These are phyloP conservation scores for Habrosyne pyritoides DNA, from an alignment of 2,888 invertebrate species.

Conservation along the genomic window DNA sequence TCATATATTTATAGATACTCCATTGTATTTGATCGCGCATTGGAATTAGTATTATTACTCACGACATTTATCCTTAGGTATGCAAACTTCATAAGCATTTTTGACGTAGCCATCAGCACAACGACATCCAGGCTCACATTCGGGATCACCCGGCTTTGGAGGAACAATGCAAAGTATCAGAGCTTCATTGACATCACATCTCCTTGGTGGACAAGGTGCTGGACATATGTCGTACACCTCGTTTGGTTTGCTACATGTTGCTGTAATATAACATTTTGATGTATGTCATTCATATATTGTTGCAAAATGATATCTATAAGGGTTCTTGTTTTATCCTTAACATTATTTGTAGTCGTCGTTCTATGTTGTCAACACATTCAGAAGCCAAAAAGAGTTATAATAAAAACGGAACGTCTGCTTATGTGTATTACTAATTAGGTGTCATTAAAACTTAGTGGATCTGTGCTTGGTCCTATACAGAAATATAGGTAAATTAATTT, in stretches of 20 bases:
- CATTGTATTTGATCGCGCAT: no score
- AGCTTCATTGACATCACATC: constrained; percentile 36
- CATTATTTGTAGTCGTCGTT: no score
- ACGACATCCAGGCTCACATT: constrained; percentile 32
- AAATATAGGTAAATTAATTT: no score
- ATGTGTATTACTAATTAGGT: not conserved
- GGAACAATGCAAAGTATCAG: constrained; percentile 30
- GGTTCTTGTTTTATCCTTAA: no score
- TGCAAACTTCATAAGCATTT: constrained; percentile 30
- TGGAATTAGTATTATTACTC: constrained; percentile 19
- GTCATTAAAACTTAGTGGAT: no score
- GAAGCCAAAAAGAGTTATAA: no score
- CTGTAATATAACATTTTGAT: constrained; percentile 19
- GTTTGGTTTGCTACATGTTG: constrained; percentile 27
- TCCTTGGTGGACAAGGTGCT: constrained; percentile 30
- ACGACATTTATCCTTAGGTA: constrained; percentile 34
- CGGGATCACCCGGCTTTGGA: constrained; percentile 41
- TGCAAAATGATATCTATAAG: no score
- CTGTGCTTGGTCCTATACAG: no score
- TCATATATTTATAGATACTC: no score
- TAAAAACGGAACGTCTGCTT: not conserved
- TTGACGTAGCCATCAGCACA: constrained; percentile 31
- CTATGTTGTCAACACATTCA: no score
- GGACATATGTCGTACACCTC: constrained; percentile 38
- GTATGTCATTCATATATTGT: no score